Percentiles rank a stretch among this genome's conserved stretches.
Conservation (phyloP, 2,113 vertebrate genomes). For the Phoenicopterus ruber region DNA sequence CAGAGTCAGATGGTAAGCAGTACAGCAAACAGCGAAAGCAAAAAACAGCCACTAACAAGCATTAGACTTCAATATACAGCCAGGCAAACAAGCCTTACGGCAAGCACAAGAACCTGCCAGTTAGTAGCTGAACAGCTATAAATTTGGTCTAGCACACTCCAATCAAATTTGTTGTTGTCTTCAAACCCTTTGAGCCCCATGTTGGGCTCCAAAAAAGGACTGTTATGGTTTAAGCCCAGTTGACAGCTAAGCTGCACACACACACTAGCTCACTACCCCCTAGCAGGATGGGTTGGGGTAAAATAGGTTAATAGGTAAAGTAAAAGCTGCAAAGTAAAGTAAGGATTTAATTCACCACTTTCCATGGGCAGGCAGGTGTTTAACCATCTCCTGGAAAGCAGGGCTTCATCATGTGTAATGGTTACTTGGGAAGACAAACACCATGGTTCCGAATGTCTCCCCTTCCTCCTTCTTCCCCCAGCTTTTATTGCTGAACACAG, state of each 20-base stretch:
- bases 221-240: accelerated
- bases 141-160: background rate
- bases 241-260: background rate
- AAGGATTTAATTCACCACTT: background rate
- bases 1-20: background rate
- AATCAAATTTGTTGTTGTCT: background rate
- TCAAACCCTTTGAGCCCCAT: background rate
- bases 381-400: background rate
- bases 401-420: accelerated
- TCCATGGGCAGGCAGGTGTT: background rate
- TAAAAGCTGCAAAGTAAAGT: background rate
- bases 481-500: background rate
- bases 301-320: background rate
- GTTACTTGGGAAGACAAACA: background rate
- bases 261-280: accelerated
- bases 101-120: background rate
- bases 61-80: background rate
- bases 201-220: background rate
- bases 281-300: background rate
- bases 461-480: background rate
- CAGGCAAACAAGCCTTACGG: background rate
- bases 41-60: background rate
- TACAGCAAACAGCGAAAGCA: background rate
- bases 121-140: background rate
- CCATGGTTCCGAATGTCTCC: background rate